Conservation (phyloP, 2,113 vertebrate genomes). For the Channa maculata region DNA sequence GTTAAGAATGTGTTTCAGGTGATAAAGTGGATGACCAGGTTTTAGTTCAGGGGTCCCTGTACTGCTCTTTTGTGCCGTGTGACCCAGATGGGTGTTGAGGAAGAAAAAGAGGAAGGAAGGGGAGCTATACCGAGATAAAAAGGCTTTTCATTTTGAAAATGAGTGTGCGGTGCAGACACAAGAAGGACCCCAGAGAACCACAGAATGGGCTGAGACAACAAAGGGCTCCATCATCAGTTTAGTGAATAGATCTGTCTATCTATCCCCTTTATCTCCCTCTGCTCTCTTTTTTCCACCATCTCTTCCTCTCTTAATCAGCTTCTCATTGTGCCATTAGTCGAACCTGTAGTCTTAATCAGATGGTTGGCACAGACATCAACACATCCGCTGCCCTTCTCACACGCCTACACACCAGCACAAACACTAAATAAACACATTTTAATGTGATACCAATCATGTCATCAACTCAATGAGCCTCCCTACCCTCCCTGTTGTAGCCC, state of each 20-base stretch:
- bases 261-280: conserved; percentile 68
- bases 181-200: conserved; percentile 70
- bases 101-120: conserved; percentile 33
- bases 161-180: conserved; percentile 57
- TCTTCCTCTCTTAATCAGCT: conserved; percentile 74
- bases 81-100: conserved; percentile 74
- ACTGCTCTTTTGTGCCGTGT: conserved; percentile 44
- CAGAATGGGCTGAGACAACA: conserved; percentile 77
- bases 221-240: conserved; percentile 75
- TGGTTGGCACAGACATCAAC: conserved; percentile 68
- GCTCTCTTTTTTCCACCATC: conserved; percentile 53
- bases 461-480: conserved; percentile 67
- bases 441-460: conserved; percentile 81
- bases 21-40: conserved; percentile 67
- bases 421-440: conserved; percentile 78
- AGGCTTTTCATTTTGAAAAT: conserved; percentile 69
- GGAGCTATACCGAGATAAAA: conserved; percentile 52
- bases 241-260: conserved; percentile 78
- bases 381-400: conserved; percentile 64
- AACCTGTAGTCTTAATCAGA: conserved; percentile 81
- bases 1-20: conserved; percentile 61
- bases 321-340: conserved; percentile 78
- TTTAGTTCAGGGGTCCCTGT: conserved; percentile 27
- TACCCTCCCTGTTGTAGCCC: conserved; percentile 48
- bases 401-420: conserved; percentile 53